These are phyloP conservation scores for Oryzias dopingdopingensis DNA, from an alignment of 2,797 vertebrate species.

Conservation along the genomic window DNA sequence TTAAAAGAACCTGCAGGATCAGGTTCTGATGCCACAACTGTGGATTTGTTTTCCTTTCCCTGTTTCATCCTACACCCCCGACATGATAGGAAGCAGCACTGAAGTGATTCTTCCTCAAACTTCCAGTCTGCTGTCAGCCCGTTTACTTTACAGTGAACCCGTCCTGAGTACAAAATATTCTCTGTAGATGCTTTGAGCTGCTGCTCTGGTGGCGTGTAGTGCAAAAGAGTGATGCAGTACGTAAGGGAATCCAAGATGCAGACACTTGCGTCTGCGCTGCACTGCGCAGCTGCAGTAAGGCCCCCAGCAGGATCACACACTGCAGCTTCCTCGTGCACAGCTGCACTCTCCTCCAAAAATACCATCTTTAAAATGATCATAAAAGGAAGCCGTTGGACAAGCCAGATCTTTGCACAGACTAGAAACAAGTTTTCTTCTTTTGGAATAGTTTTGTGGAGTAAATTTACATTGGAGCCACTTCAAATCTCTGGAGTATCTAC, in stretches of 20 bases:
- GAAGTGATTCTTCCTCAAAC: slow-evolving; percentile 13
- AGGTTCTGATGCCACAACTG: slow-evolving; percentile 17
- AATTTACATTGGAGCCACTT: slow-evolving; percentile 44
- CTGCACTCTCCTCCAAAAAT: slow-evolving; percentile 16
- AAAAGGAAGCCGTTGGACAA: slow-evolving; percentile 22
- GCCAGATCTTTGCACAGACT: slow-evolving; percentile 30
- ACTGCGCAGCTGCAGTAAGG: slow-evolving; percentile 66
- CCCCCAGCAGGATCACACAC: slow-evolving; percentile 46
- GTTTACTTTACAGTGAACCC: slow-evolving; percentile 16
- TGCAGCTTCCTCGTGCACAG: slow-evolving; percentile 33
- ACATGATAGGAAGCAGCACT: slow-evolving; percentile 9
- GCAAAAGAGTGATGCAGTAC: too few relatives aligned
- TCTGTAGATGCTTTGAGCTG: slow-evolving; percentile 19
- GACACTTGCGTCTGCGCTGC: slow-evolving; percentile 46
- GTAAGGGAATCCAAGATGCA: slow-evolving; percentile 19
- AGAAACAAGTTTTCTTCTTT: slow-evolving; percentile 1
- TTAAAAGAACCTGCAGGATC: slow-evolving; percentile 8
- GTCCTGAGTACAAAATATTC: slow-evolving; percentile 4
- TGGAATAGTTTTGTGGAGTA: slow-evolving; percentile 1
- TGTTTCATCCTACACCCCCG: neutral
- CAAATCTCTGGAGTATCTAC: neutral
- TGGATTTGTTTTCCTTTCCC: slow-evolving; percentile 17
- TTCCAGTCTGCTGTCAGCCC: slow-evolving; percentile 7
- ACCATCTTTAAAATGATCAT: slow-evolving; percentile 18
- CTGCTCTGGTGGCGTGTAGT: too few relatives aligned